Base-by-base conservation (phyloP, 2,888 invertebrate species). In the Lordiphosa andalusiaca region DNA sequence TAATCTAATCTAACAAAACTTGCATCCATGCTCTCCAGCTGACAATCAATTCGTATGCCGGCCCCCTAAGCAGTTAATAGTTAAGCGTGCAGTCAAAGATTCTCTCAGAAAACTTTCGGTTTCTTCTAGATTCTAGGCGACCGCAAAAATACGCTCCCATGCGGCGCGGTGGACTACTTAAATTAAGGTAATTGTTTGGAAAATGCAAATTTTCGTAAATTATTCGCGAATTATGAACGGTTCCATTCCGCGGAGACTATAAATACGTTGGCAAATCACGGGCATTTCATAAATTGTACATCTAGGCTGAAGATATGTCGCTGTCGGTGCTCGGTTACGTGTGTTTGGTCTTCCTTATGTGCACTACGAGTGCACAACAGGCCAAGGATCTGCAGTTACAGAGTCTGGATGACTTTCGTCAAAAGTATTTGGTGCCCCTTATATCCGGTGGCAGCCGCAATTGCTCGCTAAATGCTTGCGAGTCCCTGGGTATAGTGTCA, bases 381-480 rank as follows among this genome's bases (percentile, higher is more conserved):
- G 9, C 30, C 7, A 49, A 37, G 57, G 68, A 68, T 38, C 4
- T 35, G 36, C 36, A 71, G 10, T 23, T 13, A 3, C 69, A 82
- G 40, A 69, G 59, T n/a, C 67, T 87, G 49, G 86, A 87, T 6
- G 78, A 84, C 23, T 87, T 86, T 52, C 84, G 84, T 16, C 76
- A 86, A 48, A 65, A 73, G 19, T 74, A 85, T 40, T 48, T 88
- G 25, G 23, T 85, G 41, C 88, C 88, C 0, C 54, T 78, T 12
- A 65, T 86, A 30, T 56, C 73, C 10, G 53, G 81, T 0, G 63
- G 76, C 41, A 51, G 74, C 0, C 73, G 84, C 1, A 85, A 87
- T 61, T 91, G 91, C 69, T 87, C 90, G n/a, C 82, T 91, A 16
- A 90, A 88, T 52, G 89, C 91, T 1, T 91, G 91, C 55, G 90